Percentiles rank a stretch among this genome's conserved stretches.
Evolutionary conservation across 2,888 invertebrate genomes (phyloP).

Genomic region (Colletes collaris): DNA sequence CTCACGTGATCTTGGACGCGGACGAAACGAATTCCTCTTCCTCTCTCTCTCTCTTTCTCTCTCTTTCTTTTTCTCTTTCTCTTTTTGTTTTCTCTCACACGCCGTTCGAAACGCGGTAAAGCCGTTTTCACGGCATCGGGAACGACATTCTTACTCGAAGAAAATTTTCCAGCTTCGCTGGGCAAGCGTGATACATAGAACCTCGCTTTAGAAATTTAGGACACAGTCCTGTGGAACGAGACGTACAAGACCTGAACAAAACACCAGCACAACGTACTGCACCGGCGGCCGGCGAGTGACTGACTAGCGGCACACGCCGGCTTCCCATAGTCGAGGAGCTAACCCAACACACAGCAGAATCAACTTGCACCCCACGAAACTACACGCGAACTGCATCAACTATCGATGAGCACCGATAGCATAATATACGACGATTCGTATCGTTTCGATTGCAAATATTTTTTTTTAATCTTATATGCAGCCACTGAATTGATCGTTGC

Average conservation of each 20-base stretch:
- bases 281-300: conserved; percentile 77
- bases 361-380: conserved; percentile 40
- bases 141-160: conserved; percentile 44
- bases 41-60: background rate
- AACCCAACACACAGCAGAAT: conserved; percentile 48
- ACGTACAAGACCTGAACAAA: conserved; percentile 10
- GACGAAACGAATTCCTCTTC: conserved; percentile 29
- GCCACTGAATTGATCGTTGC: background rate
- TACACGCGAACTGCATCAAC: conserved; percentile 17
- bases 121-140: conserved; percentile 23
- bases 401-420: conserved; percentile 18
- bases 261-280: conserved; percentile 57
- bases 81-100: conserved; percentile 34
- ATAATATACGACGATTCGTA: background rate
- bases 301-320: conserved; percentile 71
- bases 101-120: conserved; percentile 28
- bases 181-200: conserved; percentile 11
- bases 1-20: conserved; percentile 45
- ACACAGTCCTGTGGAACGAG: conserved; percentile 38
- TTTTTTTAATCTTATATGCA: background rate
- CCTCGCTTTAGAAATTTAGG: conserved; percentile 31
- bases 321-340: conserved; percentile 48
- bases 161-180: conserved; percentile 14
- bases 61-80: conserved; percentile 14
- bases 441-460: background rate